Evolutionary conservation across 2,113 vertebrate genomes (phyloP).

Genomic region (Pungitius pungitius): DNA sequence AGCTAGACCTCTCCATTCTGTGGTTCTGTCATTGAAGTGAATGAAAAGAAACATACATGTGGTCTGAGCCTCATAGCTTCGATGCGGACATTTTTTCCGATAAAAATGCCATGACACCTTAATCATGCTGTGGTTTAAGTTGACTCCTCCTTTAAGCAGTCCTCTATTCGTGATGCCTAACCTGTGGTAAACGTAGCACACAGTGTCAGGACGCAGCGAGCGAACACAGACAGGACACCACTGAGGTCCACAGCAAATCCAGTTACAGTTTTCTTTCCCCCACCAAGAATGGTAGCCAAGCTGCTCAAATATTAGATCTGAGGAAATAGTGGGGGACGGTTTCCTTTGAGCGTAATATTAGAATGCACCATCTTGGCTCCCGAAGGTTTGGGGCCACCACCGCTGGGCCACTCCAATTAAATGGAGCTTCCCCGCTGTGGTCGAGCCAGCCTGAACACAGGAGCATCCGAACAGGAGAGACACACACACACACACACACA

Average conservation of each 20-base stretch:
- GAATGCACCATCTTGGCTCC: slow-evolving; percentile 84
- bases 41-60: neutral
- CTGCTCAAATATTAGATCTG: slow-evolving; percentile 83
- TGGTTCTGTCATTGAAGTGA: neutral
- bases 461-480: slow-evolving; percentile 74
- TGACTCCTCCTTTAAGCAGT: neutral
- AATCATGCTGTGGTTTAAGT: neutral
- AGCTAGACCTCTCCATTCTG: neutral
- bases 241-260: slow-evolving; percentile 77
- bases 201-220: slow-evolving; percentile 15
- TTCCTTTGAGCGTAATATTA: slow-evolving; percentile 90
- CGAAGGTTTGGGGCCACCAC: slow-evolving; percentile 81
- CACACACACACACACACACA: slow-evolving; percentile 35
- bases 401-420: slow-evolving; percentile 84
- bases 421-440: slow-evolving; percentile 86
- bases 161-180: slow-evolving; percentile 5
- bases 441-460: slow-evolving; percentile 80
- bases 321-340: slow-evolving; percentile 91
- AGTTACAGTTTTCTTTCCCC: slow-evolving; percentile 84
- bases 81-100: neutral
- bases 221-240: slow-evolving; percentile 33
- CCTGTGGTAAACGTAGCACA: slow-evolving; percentile 10
- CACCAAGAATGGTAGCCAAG: slow-evolving; percentile 77
- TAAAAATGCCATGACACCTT: neutral
- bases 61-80: neutral